Evolutionary conservation across 2,888 invertebrate genomes (phyloP), one percentile per base, ranked within the genome.

Genomic region (Scaptodrosophila latifasciaeformis): DNA sequence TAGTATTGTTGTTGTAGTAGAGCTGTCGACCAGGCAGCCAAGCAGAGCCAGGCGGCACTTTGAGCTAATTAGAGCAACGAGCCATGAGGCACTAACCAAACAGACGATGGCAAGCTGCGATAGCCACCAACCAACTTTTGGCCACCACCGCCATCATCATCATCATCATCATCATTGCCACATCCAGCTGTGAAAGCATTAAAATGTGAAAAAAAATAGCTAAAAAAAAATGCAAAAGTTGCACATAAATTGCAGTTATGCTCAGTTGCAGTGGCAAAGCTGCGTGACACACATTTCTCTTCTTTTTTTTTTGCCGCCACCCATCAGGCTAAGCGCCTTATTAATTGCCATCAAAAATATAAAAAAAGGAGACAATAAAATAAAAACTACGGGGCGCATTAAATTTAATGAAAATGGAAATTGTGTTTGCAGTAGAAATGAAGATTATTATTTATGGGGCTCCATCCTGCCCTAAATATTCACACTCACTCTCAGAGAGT

Each of bases 211-310:
- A 35, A 15, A 7, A n/a, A n/a, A n/a, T 31, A 48, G n/a, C 37
- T 17, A 43, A 60, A 52, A 35, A 56, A 40, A 39, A 40, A 40
- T 40, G 40, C 40, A 40, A 40, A 21, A 21, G 21, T 40, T 40
- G 15, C 52, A 45, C 50, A 59, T 54, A 60, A 52, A 66, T 56
- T 67, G 74, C 78, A 74, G 54, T 65, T 62, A 59, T 57, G 53
- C 47, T 30, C 15, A 18, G 59, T 50, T 60, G 54, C 65, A 59
- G 65, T 51, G 53, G 56, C 65, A 59, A 56, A 62, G 53, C 59
- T 62, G 59, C 49, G 67, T 47, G 49, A 34, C 27, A 17, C 15
- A 13, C 17, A 13, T 3, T 2, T 31, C n/a, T 31, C n/a, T 27
- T 34, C n/a, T 10, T 34, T 34, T 34, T 34, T 13, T 34, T 10